phyloP scores from a whole-genome alignment of 1,140 invertebrate genomes.

The Trigoniulus corallinus region DNA sequence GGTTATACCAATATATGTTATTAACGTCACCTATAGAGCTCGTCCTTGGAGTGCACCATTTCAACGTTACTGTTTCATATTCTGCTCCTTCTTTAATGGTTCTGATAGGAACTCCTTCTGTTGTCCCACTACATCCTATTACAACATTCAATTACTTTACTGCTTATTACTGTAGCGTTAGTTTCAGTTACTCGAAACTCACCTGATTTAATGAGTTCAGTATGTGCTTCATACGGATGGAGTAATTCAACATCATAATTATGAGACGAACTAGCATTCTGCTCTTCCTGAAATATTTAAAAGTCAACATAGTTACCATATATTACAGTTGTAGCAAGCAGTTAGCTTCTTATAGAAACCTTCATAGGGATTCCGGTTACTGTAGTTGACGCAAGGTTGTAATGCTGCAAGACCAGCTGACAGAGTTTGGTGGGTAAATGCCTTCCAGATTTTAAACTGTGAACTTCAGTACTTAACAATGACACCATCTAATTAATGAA shows the following conservation, averaged over 20 bases:
- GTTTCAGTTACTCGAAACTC: neutral
- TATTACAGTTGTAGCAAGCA: neutral
- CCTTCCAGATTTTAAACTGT: conserved; percentile 45
- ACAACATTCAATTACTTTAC: neutral
- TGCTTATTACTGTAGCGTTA: neutral
- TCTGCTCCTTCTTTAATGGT: conserved; percentile 42
- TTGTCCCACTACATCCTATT: conserved; percentile 10
- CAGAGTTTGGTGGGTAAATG: conserved; percentile 27
- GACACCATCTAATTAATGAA: conserved; percentile 37
- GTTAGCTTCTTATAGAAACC: conserved; percentile 17
- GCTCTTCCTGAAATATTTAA: conserved; percentile 51
- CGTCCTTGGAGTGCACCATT: conserved; percentile 85
- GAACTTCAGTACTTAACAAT: conserved; percentile 45
- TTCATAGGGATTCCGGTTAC: conserved; percentile 99
- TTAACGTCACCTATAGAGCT: conserved; percentile 41
- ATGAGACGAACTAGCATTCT: conserved; percentile 90
- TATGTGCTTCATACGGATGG: conserved; percentile 67
- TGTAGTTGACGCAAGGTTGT: conserved; percentile 82
- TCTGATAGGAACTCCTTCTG: conserved; percentile 25
- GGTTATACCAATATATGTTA: conserved; percentile 3
- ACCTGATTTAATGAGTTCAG: conserved; percentile 43
- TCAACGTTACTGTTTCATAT: conserved; percentile 64
- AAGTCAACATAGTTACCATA: neutral
- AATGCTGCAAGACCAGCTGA: conserved; percentile 43
- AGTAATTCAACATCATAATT: conserved; percentile 97